Evolutionary conservation across 2,113 vertebrate species (phyloP), one percentile per base, ranked within the genome.

Genomic region (Mionectes macconnelli): DNA sequence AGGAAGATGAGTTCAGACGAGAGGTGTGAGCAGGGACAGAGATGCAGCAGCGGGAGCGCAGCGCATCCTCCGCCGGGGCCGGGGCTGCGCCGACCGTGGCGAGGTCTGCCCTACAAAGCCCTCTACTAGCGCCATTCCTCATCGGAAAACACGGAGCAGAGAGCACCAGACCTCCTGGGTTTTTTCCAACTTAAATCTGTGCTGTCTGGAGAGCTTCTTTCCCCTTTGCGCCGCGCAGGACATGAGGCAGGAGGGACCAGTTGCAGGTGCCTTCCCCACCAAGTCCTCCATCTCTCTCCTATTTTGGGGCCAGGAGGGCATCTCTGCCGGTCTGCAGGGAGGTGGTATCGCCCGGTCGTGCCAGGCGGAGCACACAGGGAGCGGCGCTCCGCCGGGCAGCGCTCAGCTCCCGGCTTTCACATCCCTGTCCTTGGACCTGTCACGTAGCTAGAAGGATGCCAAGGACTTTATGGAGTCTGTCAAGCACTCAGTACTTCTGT

Each of bases 1-100:
- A 78, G n/a, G 96, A 95, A 96, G 97, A 97, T 91, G 97, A 97
- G 97, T 97, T 97, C 96, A 87, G 94, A 96, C 85, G 97, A 97
- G 91, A 98, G 97, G 97, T 97, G 98, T 94, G 97, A 97, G 97
- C 97, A 77, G 97, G 94, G 92, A 80, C 81, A 50, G 76, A 87
- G 98, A 96, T 97, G 96, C 95, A 76, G 94, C 97, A 94, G 96
- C 37, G 37, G 91, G 96, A 96, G 97, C 42, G 52, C 81, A 31
- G 81, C 21, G 45, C 87, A 80, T 72, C 74, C 57, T 76, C 50
- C 23, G 39, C 49, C 23, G 50, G 21, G 6, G n/a, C 23, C 14
- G 75, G 40, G 14, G 9, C 40, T 74, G 40, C 28, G 22, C 21
- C 20, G 52, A 49, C 37, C 5, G 24, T 31, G 33, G 14, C 6